Conservation (phyloP, 2,888 invertebrate species). For the Phrixothrix hirtus region DNA sequence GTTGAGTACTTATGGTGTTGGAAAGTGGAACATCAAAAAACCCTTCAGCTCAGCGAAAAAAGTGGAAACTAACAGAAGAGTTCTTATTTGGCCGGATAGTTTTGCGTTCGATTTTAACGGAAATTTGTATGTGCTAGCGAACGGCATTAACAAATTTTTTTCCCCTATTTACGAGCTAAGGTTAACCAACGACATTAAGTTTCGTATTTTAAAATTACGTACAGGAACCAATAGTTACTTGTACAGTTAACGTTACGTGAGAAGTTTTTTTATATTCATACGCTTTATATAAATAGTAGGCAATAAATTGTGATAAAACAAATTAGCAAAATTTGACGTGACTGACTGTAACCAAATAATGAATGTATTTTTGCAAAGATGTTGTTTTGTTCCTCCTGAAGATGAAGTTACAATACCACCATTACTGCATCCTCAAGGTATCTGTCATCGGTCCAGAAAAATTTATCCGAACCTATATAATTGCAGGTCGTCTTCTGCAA, state of each 20-base stretch:
- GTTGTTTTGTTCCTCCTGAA: conserved; percentile 17
- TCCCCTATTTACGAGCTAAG: conserved; percentile 10
- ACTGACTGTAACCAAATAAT: conserved; percentile 8
- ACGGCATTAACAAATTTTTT: conserved; percentile 42
- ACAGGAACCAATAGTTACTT: conserved; percentile 66
- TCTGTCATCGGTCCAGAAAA: no score
- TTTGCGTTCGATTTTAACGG: conserved; percentile 69
- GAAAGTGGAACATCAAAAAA: conserved; percentile 67
- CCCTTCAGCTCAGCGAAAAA: conserved; percentile 57
- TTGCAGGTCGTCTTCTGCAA: no score
- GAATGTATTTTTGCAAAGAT: conserved; percentile 16
- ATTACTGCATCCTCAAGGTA: neutral
- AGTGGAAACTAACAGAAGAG: conserved; percentile 58
- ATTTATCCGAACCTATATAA: no score
- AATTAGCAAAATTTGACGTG: conserved; percentile 9
- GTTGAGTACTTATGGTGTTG: conserved; percentile 68
- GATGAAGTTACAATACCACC: neutral
- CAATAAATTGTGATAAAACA: conserved; percentile 8
- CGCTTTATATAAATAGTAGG: conserved; percentile 12
- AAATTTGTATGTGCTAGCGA: conserved; percentile 67
- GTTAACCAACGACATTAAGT: conserved; percentile 60
- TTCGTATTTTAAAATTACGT: conserved; percentile 63
- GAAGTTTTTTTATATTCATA: no score
- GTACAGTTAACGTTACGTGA: conserved; percentile 48
- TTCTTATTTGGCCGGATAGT: conserved; percentile 72